phyloP scores from a whole-genome alignment of 2,888 invertebrate species.

The Sthenelais limicola region DNA sequence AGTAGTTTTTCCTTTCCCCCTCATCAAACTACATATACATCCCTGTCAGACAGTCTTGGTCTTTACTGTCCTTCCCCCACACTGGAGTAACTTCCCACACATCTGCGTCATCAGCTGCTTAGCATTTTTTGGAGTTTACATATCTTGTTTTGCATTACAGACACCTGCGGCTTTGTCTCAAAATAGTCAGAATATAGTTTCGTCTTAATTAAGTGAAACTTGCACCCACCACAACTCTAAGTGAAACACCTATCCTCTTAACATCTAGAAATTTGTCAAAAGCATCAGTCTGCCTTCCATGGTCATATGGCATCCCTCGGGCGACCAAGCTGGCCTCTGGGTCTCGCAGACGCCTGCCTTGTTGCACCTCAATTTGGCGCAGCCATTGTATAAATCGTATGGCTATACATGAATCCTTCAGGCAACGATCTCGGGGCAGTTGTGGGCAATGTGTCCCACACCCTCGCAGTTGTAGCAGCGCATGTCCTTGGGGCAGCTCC shows the following conservation, averaged over 20 bases:
- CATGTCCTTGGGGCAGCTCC: conserved; percentile 41
- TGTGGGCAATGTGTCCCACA: conserved; percentile 72
- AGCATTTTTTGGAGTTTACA: no score
- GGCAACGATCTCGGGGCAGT: conserved; percentile 62
- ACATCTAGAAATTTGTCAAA: conserved; percentile 39
- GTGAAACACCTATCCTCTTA: conserved; percentile 39
- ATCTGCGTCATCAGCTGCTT: no score
- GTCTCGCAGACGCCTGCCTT: conserved; percentile 34
- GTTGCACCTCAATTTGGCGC: conserved; percentile 15
- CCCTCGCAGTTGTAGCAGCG: conserved; percentile 72
- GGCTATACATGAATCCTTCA: conserved; percentile 27
- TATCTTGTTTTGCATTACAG: no score
- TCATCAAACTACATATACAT: no score
- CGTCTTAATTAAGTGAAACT: conserved; percentile 37
- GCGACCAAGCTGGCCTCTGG: conserved; percentile 24
- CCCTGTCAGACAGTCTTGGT: no score
- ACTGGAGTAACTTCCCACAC: no score
- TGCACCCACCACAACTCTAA: conserved; percentile 40
- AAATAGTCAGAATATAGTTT: conserved; percentile 36
- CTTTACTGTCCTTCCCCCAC: no score
- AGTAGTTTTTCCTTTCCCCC: no score
- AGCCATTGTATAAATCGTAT: conserved; percentile 29
- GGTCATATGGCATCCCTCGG: conserved; percentile 30
- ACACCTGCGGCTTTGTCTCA: no score
- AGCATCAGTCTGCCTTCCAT: conserved; percentile 37